Percentiles rank a stretch among this genome's conserved stretches.
Evolutionary conservation across 2,888 invertebrate genomes (phyloP).

Genomic region (Phymatocera aterrima): DNA sequence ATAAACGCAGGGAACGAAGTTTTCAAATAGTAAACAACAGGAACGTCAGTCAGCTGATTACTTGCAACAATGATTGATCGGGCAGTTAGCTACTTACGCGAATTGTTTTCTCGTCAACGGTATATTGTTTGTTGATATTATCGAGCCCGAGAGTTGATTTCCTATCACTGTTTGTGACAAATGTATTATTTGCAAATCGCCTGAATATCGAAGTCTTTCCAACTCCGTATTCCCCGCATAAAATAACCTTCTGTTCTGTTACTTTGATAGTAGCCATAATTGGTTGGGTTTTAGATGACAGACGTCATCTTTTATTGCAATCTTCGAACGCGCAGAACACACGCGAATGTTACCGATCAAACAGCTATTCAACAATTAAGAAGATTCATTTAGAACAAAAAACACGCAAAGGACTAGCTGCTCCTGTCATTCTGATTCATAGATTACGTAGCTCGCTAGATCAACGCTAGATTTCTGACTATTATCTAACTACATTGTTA

Average conservation of each 20-base stretch:
- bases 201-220: conserved; percentile 96
- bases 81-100: conserved; percentile 79
- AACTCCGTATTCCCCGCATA: conserved; percentile 97
- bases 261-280: conserved; percentile 91
- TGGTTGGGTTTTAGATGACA: conserved; percentile 12
- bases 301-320: background rate
- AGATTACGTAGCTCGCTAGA: too few relatives aligned
- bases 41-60: background rate
- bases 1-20: background rate
- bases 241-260: conserved; percentile 93
- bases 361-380: background rate
- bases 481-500: too few relatives aligned
- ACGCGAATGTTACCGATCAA: background rate
- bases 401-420: background rate
- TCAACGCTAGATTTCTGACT: too few relatives aligned
- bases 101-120: conserved; percentile 85
- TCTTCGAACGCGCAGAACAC: background rate
- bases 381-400: background rate
- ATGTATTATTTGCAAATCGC: conserved; percentile 92
- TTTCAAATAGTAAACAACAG: background rate
- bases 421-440: background rate
- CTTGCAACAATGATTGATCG: background rate
- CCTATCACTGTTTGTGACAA: conserved; percentile 88
- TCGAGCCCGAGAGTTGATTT: conserved; percentile 94
- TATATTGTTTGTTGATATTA: conserved; percentile 90